Base-by-base conservation (phyloP, 2,113 vertebrate genomes). In the Prochilodus magdalenae region DNA sequence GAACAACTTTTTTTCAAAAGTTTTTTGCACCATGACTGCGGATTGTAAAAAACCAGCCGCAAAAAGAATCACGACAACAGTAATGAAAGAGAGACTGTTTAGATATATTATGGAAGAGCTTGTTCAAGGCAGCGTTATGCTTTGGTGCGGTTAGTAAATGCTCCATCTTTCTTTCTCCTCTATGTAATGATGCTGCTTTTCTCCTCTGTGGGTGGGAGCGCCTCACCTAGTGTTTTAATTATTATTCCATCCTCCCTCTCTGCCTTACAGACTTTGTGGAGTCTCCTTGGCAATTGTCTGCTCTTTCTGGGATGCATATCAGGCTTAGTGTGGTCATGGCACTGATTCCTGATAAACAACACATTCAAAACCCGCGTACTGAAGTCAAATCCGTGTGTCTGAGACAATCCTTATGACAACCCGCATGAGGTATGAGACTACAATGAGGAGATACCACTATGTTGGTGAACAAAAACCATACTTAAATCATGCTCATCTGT, bases 261-360 rank as follows among this genome's bases (percentile, higher is more conserved):
- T 82, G 84, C 89, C 89, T 89, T 87, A 84, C 89, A 94, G 93
- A 93, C 94, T 92, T 87, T 88, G 90, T 93, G 94, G 92, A 94
- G 93, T 92, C 93, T 91, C 33, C 30, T 74, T 85, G 87, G 88
- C 85, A 93, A 93, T 93, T 94, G 93, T 89, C 87, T 92, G 88
- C 91, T 91, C 86, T 90, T 85, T 90, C 89, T 89, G 87, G 91
- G 90, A 91, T 90, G 90, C 78, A 74, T 87, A 70, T 3, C 85
- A 77, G 86, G 90, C 93, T 92, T 91, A 91, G 89, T 66, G 83
- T 87, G 86, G 84, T 86, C 90, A 85, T 89, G 88, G 74, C 86
- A 49, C 73, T 71, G 49, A 85, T 87, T 89, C 83, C 86, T 77
- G 57, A 82, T 89, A 91, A 90, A 86, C 88, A 73, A 67, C 83